Percentiles rank a stretch among this genome's conserved stretches.
Conservation (phyloP, 2,113 vertebrate genomes). For the Mormoops blainvillei region DNA sequence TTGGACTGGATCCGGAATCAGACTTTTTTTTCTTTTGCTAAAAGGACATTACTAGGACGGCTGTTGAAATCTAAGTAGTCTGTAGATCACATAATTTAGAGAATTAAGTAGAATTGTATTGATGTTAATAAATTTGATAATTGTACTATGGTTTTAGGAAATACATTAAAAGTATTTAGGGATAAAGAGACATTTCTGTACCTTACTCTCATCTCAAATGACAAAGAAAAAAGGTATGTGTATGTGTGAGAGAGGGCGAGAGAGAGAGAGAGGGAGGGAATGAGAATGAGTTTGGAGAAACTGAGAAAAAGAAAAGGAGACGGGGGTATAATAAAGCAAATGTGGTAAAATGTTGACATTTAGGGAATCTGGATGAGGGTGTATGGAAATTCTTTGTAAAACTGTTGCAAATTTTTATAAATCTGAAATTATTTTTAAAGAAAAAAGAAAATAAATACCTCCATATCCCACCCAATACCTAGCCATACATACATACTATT, state of each 20-base stretch:
- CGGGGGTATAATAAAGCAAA: neutral
- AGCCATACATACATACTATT: neutral
- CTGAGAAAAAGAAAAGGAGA: neutral
- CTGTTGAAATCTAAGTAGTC: neutral
- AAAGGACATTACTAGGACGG: neutral
- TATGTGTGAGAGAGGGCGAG: neutral
- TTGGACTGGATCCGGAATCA: neutral
- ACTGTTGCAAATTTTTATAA: neutral
- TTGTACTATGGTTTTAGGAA: neutral
- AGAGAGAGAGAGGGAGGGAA: neutral
- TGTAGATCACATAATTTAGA: neutral
- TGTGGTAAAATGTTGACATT: neutral
- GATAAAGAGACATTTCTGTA: neutral
- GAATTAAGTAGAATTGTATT: neutral
- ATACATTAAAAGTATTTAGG: neutral
- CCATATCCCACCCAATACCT: neutral
- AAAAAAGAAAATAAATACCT: neutral
- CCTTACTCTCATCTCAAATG: neutral
- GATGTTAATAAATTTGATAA: neutral
- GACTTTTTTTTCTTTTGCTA: neutral
- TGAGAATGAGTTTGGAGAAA: too few species aligned
- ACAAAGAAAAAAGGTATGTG: neutral
- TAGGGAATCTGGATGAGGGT: neutral
- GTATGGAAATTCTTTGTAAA: neutral
- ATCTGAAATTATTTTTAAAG: neutral